Evolutionary conservation across 2,888 invertebrate species (phyloP).

Genomic region (Ormyrus pomaceus): DNA sequence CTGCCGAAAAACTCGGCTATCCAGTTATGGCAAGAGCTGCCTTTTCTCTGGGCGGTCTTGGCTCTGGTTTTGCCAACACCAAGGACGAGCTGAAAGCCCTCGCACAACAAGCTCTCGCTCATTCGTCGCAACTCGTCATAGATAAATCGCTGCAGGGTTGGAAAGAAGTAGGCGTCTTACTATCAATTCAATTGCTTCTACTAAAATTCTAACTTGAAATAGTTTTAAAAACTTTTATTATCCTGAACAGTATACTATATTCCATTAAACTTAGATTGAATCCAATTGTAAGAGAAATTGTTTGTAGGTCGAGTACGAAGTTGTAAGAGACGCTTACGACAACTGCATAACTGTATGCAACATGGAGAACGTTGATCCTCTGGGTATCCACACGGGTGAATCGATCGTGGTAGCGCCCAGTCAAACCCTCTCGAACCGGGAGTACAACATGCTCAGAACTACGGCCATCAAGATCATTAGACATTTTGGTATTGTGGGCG

Average conservation of each 20-base stretch:
- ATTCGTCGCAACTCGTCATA: slow-evolving; percentile 93
- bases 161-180: slow-evolving; percentile 83
- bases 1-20: slow-evolving; percentile 92
- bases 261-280: no score
- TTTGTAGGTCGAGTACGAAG: slow-evolving; percentile 96
- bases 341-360: slow-evolving; percentile 99
- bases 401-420: slow-evolving; percentile 99
- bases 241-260: no score
- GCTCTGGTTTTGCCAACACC: slow-evolving; percentile 97
- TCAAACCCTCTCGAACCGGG: slow-evolving; percentile 96
- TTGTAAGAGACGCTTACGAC: slow-evolving; percentile 97
- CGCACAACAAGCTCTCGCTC: slow-evolving; percentile 90
- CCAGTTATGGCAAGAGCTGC: slow-evolving; percentile 98
- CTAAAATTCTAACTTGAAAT: no score
- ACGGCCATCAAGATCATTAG: slow-evolving; percentile 97
- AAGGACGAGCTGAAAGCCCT: slow-evolving; percentile 87
- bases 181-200: not conserved
- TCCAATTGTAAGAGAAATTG: not conserved
- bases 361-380: slow-evolving; percentile 99
- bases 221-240: no score
- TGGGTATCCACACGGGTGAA: slow-evolving; percentile 99
- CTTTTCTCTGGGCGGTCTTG: slow-evolving; percentile 97
- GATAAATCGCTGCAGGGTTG: slow-evolving; percentile 98
- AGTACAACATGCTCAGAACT: slow-evolving; percentile 95
- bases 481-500: slow-evolving; percentile 97